Evolutionary conservation across 2,797 vertebrate species (phyloP), one percentile per base, ranked within the genome.

Genomic region (Ispidina lecontei): DNA sequence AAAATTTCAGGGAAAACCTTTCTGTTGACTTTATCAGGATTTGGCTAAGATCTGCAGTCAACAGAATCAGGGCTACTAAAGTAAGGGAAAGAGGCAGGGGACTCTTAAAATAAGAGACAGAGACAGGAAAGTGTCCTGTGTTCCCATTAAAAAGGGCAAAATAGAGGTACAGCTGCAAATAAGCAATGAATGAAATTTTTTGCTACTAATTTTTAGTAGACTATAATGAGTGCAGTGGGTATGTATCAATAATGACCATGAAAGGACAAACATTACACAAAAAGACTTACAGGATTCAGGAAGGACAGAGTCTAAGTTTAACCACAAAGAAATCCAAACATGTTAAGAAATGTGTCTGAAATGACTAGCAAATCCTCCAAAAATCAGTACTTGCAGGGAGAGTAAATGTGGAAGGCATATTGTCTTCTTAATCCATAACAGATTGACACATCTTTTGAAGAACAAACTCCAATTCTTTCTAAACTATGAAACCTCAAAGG

Each of bases 371-470:
- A 95, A 94, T 81, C 55, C 78, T 95, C 67, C 73, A 86, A 91
- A 93, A 93, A 86, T 72, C 76, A 90, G 70, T 69, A 70, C 52
- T 93, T 75, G 56, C 0, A 0, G 46, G 58, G 22, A 86, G 23
- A 89, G 15, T 52, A 91, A 95, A 93, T 83, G 76, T 89, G 87
- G 89, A 94, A 91, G 87, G 67, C 67, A 91, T 73, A 84, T 78
- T 92, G 51, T 90, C n/a, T 26, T 93, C 81, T 94, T 95, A 91
- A 94, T 96, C 79, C 67, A 11, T 67, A 95, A 75, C 85, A 94
- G 91, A 78, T 49, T 73, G 76, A 81, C 7, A 1, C 35, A 60
- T 78, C 80, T 87, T 91, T 87, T 91, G 80, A 90, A 90, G 83
- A 95, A 56, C 44, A 88, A 94, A 86, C 49, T 88, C 46, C 60